Base-by-base conservation (phyloP, 2,797 vertebrate genomes). In the Anguilla marmorata region DNA sequence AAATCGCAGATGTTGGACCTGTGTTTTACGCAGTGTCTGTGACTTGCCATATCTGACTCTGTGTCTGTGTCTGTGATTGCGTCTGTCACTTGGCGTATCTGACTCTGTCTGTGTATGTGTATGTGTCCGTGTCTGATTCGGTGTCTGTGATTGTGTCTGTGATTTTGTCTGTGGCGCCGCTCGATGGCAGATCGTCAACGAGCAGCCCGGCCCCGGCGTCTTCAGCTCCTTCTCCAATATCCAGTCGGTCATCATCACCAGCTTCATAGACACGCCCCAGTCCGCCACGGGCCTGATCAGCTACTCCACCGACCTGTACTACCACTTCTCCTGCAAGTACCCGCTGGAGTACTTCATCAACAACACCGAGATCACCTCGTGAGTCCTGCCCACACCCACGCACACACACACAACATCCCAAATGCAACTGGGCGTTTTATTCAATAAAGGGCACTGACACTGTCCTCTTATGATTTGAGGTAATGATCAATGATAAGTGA, bases 301-400 rank as follows among this genome's bases (percentile, higher is more conserved):
- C 60, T 92, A 90, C 56, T 86, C 85, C 63, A 90, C 91, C 19
- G 90, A 91, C 74, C 30, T 92, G 60, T 90, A 89, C 88, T 91
- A 91, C 86, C 84, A 86, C 52, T 91, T 92, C 76, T 90, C 91
- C 54, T 92, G 91, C 84, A 80, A 60, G n/a, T 92, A 91, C 89
- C 91, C 91, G 0, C 87, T 92, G 14, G 91, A 91, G 80, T 92
- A 92, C 74, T 9, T 92, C 27, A 30, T 92, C 19, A 91, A 91
- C 87, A 91, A 91, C 69, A 91, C 89, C 21, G 72, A 87, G n/a
- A 50, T 92, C 21, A 45, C 91, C 3, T 76, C 89, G 91, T 91
- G 86, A 91, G 91, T 91, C 37, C 76, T 19, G 8, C 11, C 33
- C 56, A 1, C 12, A 2, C 30, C 16, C 72, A 37, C 3, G 1